phyloP scores from a whole-genome alignment of 2,888 invertebrate species.

The Chrysodeixis includens region DNA sequence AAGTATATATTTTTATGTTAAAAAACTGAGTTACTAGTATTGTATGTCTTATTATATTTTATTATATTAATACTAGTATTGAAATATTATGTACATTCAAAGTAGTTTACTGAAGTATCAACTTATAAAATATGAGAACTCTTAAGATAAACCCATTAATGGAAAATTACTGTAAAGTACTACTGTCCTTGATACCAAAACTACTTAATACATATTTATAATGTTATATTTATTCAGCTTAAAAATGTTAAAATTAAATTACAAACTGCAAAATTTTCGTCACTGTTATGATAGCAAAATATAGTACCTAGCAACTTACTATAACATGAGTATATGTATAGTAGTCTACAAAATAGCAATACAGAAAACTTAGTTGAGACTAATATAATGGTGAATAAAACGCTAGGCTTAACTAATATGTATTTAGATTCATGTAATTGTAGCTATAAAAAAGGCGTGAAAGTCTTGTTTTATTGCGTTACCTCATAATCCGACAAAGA shows the following conservation, averaged over 20 bases:
- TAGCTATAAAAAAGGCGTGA: background rate
- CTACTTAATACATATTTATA: background rate
- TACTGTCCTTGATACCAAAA: slow-evolving; percentile 3
- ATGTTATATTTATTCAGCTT: slow-evolving; percentile 33
- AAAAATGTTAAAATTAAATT: background rate
- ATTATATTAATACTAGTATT: too few relatives aligned
- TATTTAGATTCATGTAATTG: too few relatives aligned
- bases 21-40: too few relatives aligned
- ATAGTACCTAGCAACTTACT: background rate
- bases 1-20: slow-evolving; percentile 65
- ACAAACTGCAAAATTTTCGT: background rate
- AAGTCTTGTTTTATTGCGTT: background rate
- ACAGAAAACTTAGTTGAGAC: too few relatives aligned
- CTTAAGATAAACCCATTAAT: too few relatives aligned
- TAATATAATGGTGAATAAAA: too few relatives aligned
- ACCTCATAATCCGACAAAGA: background rate
- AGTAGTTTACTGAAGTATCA: background rate
- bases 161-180: slow-evolving; percentile 8
- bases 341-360: too few relatives aligned
- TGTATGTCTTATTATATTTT: too few relatives aligned
- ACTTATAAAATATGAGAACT: slow-evolving; percentile 2
- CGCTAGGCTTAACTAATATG: too few relatives aligned
- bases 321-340: too few relatives aligned
- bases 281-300: background rate
- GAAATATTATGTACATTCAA: too few relatives aligned